Evolutionary conservation across 2,888 invertebrate species (phyloP).

Genomic region (Vesta saturnalis): DNA sequence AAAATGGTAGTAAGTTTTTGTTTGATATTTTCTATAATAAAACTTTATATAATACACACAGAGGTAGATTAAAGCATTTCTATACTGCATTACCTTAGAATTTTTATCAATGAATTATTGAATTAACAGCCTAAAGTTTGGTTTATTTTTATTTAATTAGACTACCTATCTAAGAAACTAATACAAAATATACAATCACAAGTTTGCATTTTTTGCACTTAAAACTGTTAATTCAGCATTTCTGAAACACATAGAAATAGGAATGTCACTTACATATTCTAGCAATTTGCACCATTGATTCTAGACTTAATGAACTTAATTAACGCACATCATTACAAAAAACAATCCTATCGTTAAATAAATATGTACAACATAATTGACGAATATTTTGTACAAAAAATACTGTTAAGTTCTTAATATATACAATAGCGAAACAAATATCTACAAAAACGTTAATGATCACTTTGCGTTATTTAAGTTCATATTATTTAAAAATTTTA

Average conservation of each 20-base stretch:
- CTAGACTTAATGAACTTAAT: conserved; percentile 46
- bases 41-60: conserved; percentile 3
- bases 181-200: conserved; percentile 45
- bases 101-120: conserved; percentile 34
- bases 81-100: conserved; percentile 36
- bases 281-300: conserved; percentile 60
- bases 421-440: conserved; percentile 40
- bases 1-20: no score
- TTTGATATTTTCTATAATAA: neutral
- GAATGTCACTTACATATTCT: conserved; percentile 54
- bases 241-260: conserved; percentile 52
- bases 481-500: conserved; percentile 29
- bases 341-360: conserved; percentile 44
- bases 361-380: conserved; percentile 51
- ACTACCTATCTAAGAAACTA: conserved; percentile 44
- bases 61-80: conserved; percentile 16
- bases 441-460: conserved; percentile 17
- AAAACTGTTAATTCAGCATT: conserved; percentile 41
- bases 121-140: conserved; percentile 41
- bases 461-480: conserved; percentile 25
- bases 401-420: conserved; percentile 49
- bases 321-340: conserved; percentile 32
- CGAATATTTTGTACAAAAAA: conserved; percentile 55
- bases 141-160: conserved; percentile 36
- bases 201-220: conserved; percentile 37